These are phyloP conservation scores for Mesoligia furuncula DNA, from an alignment of 2,888 invertebrate species.

Conservation along the genomic window DNA sequence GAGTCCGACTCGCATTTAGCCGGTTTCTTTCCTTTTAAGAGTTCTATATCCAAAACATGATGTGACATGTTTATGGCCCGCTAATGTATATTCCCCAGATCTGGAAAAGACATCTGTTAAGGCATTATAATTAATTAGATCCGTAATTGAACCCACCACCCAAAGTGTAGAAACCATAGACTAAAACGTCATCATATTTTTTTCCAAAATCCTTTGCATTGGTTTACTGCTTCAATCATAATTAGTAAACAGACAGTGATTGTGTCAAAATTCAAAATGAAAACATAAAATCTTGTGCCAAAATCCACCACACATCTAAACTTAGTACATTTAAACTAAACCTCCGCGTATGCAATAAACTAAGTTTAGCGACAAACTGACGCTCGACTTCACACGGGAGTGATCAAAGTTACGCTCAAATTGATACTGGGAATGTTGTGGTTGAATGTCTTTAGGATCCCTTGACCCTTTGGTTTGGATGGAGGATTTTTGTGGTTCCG, in stretches of 20 bases:
- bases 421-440: slow-evolving; percentile 18
- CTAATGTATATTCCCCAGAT: not conserved
- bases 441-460: slow-evolving; percentile 13
- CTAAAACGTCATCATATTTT: too few relatives aligned
- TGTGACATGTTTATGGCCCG: not conserved
- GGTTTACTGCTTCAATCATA: not conserved
- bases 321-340: slow-evolving; percentile 23
- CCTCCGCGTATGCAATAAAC: slow-evolving; percentile 43
- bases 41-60: not conserved
- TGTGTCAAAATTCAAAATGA: not conserved
- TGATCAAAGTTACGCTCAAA: slow-evolving; percentile 37
- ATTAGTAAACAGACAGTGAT: not conserved
- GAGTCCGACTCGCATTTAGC: too few relatives aligned
- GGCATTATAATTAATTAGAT: not conserved
- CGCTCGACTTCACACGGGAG: not conserved
- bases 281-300: not conserved
- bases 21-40: not conserved
- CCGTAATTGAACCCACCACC: not conserved
- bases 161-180: too few relatives aligned
- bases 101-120: not conserved
- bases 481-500: slow-evolving; percentile 6
- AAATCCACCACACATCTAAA: slow-evolving; percentile 13
- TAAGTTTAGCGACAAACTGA: slow-evolving; percentile 33
- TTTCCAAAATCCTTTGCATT: not conserved
- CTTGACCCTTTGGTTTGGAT: not conserved